Conservation (phyloP, 2,113 vertebrate genomes). For the Tenrec ecaudatus region DNA sequence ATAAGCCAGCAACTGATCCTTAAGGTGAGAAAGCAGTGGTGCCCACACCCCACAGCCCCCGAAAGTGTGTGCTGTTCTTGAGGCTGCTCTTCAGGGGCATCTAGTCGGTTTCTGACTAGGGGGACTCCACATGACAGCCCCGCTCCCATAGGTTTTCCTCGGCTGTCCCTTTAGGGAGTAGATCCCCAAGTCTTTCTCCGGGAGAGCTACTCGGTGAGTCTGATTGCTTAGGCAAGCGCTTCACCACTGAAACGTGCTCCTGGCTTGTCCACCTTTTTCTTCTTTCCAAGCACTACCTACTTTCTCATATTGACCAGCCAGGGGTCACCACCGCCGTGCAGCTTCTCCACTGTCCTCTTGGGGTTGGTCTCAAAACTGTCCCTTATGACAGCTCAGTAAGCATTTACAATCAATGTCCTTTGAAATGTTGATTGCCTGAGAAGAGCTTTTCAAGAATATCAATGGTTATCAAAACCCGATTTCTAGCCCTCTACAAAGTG, state of each 20-base stretch:
- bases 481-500: background rate
- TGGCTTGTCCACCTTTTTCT: accelerated
- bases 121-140: background rate
- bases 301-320: background rate
- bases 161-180: background rate
- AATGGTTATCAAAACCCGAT: background rate
- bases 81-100: background rate
- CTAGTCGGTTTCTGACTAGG: background rate
- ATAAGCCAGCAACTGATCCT: background rate
- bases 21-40: background rate
- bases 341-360: background rate
- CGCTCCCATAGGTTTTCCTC: background rate
- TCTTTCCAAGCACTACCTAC: background rate
- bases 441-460: background rate
- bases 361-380: too few relatives aligned
- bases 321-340: background rate
- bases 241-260: background rate
- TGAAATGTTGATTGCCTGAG: background rate
- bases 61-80: accelerated
- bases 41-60: background rate
- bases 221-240: background rate
- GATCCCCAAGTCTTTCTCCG: background rate
- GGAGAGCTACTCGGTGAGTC: background rate
- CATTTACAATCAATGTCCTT: background rate
- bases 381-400: background rate